A percentile compares a stretch with the other conserved stretches of the same genome.
phyloP scores from a whole-genome alignment of 30 jellyfish, hydroid and myxozoan species.

The Hydractinia echinata region DNA sequence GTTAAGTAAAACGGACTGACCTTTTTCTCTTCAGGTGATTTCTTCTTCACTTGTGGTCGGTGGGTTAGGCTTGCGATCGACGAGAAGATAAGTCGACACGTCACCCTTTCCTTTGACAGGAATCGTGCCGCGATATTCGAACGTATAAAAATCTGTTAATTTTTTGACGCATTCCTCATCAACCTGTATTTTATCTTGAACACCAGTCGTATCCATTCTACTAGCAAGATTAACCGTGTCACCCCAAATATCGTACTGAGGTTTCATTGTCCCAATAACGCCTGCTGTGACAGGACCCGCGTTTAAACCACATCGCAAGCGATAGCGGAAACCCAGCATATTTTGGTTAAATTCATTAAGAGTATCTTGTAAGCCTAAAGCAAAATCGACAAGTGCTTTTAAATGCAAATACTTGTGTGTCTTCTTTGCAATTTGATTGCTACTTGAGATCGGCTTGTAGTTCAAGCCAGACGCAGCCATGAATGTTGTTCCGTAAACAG shows the following conservation, averaged over 20 bases:
- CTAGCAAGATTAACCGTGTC: slow-evolving; percentile 98
- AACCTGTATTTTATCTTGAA: slow-evolving; percentile 84
- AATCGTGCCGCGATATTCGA: slow-evolving; percentile 74
- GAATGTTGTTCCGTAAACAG: slow-evolving; percentile 98
- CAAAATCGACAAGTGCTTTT: slow-evolving; percentile 73
- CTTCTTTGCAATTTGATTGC: slow-evolving; percentile 2
- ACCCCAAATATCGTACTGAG: slow-evolving; percentile 99
- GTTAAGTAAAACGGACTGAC: no score
- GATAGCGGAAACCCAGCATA: slow-evolving; percentile 90
- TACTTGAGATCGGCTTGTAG: slow-evolving; percentile 13
- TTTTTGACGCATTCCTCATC: slow-evolving; percentile 80
- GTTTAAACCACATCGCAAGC: slow-evolving; percentile 87
- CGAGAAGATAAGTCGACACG: slow-evolving; percentile 70
- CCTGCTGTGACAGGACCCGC: slow-evolving; percentile 99
- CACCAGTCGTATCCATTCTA: slow-evolving; percentile 97
- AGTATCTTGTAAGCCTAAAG: slow-evolving; percentile 73
- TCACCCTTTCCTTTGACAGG: slow-evolving; percentile 90
- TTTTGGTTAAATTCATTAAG: slow-evolving; percentile 83
- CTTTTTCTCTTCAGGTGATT: no score
- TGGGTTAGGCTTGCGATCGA: slow-evolving; percentile 31
- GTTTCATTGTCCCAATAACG: slow-evolving; percentile 96
- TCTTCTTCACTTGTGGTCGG: no score
- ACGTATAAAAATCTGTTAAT: slow-evolving; percentile 80
- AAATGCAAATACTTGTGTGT: slow-evolving; percentile 69
- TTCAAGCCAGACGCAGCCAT: slow-evolving; percentile 99